Percentiles rank a stretch among this genome's conserved stretches.
Evolutionary conservation across 2,797 vertebrate species (phyloP).

Genomic region (Fundulus diaphanus): DNA sequence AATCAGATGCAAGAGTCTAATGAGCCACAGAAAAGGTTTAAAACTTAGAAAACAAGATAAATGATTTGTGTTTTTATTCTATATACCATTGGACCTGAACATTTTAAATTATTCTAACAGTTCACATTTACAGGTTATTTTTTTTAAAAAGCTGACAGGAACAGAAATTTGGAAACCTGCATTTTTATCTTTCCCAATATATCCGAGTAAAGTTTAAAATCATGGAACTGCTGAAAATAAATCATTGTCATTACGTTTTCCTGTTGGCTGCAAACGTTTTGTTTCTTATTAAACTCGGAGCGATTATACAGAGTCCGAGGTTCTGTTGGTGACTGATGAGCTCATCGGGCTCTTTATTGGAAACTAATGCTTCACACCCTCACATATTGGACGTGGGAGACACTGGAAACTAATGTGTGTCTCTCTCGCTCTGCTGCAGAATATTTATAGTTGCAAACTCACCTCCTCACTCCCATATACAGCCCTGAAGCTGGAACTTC

Average conservation of each 20-base stretch:
- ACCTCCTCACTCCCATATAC: slow-evolving; percentile 91
- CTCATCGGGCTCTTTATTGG: not conserved
- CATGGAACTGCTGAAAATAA: too few relatives aligned
- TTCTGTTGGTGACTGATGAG: not conserved
- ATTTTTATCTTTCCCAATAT: too few relatives aligned
- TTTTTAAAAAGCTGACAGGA: too few relatives aligned
- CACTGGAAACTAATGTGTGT: not conserved
- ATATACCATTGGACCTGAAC: too few relatives aligned
- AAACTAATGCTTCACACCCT: not conserved
- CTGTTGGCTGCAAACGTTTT: not conserved
- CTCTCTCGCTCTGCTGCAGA: not conserved
- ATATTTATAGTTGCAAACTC: slow-evolving; percentile 8
- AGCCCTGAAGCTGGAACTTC: slow-evolving; percentile 87
- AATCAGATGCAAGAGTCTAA: not conserved
- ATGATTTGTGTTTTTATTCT: too few relatives aligned
- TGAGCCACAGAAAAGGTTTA: too few relatives aligned
- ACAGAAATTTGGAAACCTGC: too few relatives aligned
- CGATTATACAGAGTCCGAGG: not conserved
- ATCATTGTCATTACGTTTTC: too few relatives aligned
- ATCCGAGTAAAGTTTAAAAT: too few relatives aligned
- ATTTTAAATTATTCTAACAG: too few relatives aligned
- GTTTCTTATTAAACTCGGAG: not conserved
- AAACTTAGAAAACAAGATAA: too few relatives aligned
- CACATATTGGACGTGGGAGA: not conserved
- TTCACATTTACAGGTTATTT: too few relatives aligned